Conservation (phyloP, 2,113 vertebrate species). For the Xenotilapia leptura region DNA sequence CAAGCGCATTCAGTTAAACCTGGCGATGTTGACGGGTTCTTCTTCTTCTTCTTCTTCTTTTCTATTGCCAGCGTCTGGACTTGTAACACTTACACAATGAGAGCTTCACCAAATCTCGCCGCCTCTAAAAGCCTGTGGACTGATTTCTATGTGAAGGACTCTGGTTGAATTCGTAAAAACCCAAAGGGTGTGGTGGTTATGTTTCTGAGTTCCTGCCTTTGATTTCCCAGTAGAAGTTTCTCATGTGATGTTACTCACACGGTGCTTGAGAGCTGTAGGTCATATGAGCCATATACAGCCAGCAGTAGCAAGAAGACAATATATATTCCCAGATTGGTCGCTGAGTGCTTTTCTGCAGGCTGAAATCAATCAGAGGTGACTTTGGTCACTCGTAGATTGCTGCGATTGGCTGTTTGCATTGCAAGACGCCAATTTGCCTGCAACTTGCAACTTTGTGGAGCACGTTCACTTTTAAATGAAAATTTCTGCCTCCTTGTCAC, state of each 20-base stretch:
- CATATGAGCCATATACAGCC: neutral
- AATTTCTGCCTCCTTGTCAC: neutral
- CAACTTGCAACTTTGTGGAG: neutral
- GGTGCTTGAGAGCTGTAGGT: neutral
- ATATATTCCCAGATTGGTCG: neutral
- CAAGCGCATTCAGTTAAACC: neutral
- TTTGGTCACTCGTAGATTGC: neutral
- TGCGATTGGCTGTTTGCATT: neutral
- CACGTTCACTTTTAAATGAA: neutral
- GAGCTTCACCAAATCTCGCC: neutral
- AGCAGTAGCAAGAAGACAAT: neutral
- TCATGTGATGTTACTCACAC: neutral
- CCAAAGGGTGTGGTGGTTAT: neutral
- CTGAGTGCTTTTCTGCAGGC: neutral
- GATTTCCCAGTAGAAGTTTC: neutral
- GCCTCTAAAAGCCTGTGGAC: neutral
- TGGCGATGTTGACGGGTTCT: accelerated
- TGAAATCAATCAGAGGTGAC: neutral
- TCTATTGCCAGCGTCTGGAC: neutral
- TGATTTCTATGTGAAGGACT: neutral
- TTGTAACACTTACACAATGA: neutral
- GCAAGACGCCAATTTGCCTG: neutral
- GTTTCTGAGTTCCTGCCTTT: neutral
- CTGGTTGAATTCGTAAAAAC: neutral
- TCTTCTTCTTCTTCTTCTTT: neutral